These are phyloP conservation scores for Mohoua ochrocephala DNA, from an alignment of 2,113 vertebrate species.

Conservation along the genomic window DNA sequence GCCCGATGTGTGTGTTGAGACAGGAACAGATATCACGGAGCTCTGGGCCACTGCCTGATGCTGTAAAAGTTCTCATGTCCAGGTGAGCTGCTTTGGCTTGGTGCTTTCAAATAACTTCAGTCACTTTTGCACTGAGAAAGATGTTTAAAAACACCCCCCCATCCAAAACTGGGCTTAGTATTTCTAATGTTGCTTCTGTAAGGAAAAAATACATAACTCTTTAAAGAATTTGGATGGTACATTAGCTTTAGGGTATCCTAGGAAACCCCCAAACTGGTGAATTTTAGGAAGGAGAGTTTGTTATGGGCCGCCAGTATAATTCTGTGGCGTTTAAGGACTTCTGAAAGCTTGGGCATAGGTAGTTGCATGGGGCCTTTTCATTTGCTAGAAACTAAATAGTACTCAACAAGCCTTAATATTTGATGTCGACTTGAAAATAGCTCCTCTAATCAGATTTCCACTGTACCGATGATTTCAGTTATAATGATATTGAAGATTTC, in stretches of 20 bases:
- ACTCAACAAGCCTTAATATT: background rate
- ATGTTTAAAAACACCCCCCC: rapidly evolving
- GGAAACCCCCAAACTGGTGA: background rate
- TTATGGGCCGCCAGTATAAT: background rate
- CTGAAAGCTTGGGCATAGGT: background rate
- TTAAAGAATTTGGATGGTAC: background rate
- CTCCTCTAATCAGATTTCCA: background rate
- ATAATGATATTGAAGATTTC: background rate
- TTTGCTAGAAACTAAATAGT: background rate
- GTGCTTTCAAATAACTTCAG: background rate
- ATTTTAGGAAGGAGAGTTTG: background rate
- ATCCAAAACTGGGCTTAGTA: background rate
- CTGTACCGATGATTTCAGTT: background rate
- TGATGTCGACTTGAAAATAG: background rate
- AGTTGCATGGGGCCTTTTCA: background rate
- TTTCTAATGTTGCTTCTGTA: background rate
- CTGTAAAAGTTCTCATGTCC: background rate
- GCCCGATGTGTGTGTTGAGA: background rate
- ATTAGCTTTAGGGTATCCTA: background rate
- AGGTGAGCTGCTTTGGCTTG: background rate
- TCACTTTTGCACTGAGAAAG: background rate
- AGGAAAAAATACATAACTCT: background rate
- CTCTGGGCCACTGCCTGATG: background rate
- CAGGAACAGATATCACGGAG: background rate
- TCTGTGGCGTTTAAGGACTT: background rate